Evolutionary conservation across 2,888 invertebrate genomes (phyloP).

Genomic region (Lithophane leautieri): DNA sequence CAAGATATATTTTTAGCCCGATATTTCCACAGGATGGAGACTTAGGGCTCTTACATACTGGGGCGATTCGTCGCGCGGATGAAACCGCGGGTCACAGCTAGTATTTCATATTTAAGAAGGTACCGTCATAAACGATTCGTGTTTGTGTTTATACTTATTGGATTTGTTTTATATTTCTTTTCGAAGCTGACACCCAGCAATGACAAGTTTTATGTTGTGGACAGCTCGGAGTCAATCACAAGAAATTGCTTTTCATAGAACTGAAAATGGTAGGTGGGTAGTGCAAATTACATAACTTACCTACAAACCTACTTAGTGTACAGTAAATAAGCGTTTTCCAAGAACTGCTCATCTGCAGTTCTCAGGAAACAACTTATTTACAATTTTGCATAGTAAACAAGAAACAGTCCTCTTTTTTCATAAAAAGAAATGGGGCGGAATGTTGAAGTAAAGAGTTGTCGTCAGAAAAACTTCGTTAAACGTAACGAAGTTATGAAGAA

Average conservation of each 20-base stretch:
- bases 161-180: not conserved
- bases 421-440: slow-evolving; percentile 12
- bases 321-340: not conserved
- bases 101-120: too few relatives aligned
- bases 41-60: too few relatives aligned
- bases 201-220: not conserved
- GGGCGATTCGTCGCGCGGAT: too few relatives aligned
- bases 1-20: too few relatives aligned
- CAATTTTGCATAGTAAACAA: not conserved
- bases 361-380: not conserved
- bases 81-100: too few relatives aligned
- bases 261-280: not conserved
- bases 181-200: not conserved
- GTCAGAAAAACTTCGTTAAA: slow-evolving; percentile 23
- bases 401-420: slow-evolving; percentile 1
- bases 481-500: slow-evolving; percentile 23
- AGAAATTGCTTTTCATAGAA: not conserved
- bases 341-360: not conserved
- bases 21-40: too few relatives aligned
- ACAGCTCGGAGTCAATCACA: not conserved
- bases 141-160: not conserved
- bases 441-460: slow-evolving; percentile 6
- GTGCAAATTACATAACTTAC: not conserved
- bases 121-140: not conserved
- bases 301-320: not conserved